Percentiles rank a stretch among this genome's conserved stretches.
Conservation (phyloP, 2,113 vertebrate species). For the Pontoporia blainvillei region DNA sequence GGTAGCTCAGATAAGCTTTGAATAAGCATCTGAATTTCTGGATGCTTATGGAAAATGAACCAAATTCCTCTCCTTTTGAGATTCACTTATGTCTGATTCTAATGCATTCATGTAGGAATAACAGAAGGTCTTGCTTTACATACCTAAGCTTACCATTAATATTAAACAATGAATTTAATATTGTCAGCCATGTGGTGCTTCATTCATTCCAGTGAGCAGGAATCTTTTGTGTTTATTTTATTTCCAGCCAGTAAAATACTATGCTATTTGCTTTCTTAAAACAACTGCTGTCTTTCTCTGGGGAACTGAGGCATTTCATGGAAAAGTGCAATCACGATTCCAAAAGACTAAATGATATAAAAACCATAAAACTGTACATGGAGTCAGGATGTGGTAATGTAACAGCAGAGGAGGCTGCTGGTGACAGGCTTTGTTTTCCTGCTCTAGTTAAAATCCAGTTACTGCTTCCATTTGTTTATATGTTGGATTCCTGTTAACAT, state of each 20-base stretch:
- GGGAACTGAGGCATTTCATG: constrained; percentile 37
- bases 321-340: constrained; percentile 21
- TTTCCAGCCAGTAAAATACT: constrained; percentile 49
- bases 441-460: background rate
- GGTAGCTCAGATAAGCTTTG: constrained; percentile 68
- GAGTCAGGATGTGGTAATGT: background rate
- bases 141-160: constrained; percentile 67
- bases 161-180: constrained; percentile 62
- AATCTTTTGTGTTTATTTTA: constrained; percentile 61
- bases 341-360: background rate
- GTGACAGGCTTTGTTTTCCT: constrained; percentile 8
- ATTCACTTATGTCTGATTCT: constrained; percentile 51
- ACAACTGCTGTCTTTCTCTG: constrained; percentile 46
- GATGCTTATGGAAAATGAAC: constrained; percentile 66
- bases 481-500: background rate
- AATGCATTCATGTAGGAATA: constrained; percentile 56
- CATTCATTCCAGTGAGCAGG: constrained; percentile 56
- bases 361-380: constrained; percentile 24
- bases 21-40: constrained; percentile 68
- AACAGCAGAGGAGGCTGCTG: background rate
- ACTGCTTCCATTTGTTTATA: background rate
- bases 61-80: constrained; percentile 57
- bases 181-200: constrained; percentile 51
- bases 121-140: constrained; percentile 56
- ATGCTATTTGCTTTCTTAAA: constrained; percentile 55